Evolutionary conservation across 1,140 invertebrate species (phyloP), one percentile per base, ranked within the genome.

Genomic region (Procambarus clarkii): DNA sequence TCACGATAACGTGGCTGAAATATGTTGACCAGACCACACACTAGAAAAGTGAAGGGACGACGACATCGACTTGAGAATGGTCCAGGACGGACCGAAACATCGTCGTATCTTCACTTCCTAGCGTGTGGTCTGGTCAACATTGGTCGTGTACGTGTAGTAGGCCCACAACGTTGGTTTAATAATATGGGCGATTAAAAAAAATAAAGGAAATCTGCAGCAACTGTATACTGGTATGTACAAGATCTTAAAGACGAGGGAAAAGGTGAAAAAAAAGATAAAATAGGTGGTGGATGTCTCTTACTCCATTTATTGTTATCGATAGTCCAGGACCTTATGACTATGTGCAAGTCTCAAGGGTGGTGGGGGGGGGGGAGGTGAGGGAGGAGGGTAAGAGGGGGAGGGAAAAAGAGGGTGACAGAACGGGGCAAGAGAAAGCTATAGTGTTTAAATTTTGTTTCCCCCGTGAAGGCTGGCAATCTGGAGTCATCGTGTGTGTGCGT

Each of bases 181-280:
- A 81, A 81, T 81, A 81, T 81, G 79, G 50, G 54, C 50, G 54
- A 9, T 60, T 60, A 7, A 21, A 46, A n/a, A n/a, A n/a, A n/a
- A n/a, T 18, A 21, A 79, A 34, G 54, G 46, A 58, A 81, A 21
- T 54, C 21, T 24, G 79, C 79, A 24, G 2, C 79, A 54, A 58
- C 79, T 81, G 79, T 81, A 80, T 54, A 81, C 13, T 13, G 50
- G 9, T 58, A 81, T 81, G 24, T 81, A 81, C 79, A 81, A 48
- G 54, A 79, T 24, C 45, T 1, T 46, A 3, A 50, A 48, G 45
- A 46, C 9, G 48, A 3, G 60, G 60, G 2, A 64, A 64, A 64
- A 64, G 3, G 18, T 21, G 18, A 64, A 21, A 64, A 15, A 45
- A 77, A 11, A 34, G 13, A 48, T 48, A 77, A 79, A 46, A 50